A percentile compares a stretch with the other conserved stretches of the same genome.
Evolutionary conservation across 2,113 vertebrate species (phyloP).

Genomic region (Podarcis raffonei): DNA sequence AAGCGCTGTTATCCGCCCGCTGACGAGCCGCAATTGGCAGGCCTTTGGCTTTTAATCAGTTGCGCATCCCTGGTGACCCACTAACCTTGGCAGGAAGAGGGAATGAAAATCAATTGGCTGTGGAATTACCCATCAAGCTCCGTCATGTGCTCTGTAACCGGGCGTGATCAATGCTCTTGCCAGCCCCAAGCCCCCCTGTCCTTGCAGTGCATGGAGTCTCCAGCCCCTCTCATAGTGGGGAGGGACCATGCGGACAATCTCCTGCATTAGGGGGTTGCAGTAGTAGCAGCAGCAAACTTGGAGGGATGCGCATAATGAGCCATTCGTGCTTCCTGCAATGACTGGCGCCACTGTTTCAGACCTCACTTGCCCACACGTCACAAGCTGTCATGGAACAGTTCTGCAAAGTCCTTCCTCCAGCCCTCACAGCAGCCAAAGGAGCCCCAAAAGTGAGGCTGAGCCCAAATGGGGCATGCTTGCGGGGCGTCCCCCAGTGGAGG

Average conservation of each 20-base stretch:
- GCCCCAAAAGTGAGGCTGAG: not conserved
- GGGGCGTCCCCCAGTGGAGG: not conserved
- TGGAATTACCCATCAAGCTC: not conserved
- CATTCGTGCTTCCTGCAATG: too few species aligned
- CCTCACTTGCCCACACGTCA: not conserved
- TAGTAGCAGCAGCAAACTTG: too few species aligned
- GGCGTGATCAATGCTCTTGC: not conserved
- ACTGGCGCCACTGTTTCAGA: too few species aligned
- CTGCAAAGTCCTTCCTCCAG: not conserved
- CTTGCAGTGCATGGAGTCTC: not conserved
- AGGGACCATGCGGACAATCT: rapidly evolving
- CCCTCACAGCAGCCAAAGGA: not conserved
- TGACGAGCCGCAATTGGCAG: rapidly evolving
- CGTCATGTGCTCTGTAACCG: rapidly evolving
- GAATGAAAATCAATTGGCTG: slow-evolving; percentile 36
- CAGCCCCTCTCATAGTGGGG: not conserved
- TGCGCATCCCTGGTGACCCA: not conserved
- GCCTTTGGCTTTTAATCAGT: slow-evolving; percentile 16
- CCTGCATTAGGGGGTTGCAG: not conserved
- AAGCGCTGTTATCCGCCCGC: rapidly evolving
- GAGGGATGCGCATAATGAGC: not conserved
- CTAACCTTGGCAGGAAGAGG: slow-evolving; percentile 5
- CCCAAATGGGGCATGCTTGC: not conserved
- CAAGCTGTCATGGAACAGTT: not conserved
- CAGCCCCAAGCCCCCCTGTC: not conserved